phyloP scores from a whole-genome alignment of 1,140 invertebrate genomes.

The Campoletis sonorensis region DNA sequence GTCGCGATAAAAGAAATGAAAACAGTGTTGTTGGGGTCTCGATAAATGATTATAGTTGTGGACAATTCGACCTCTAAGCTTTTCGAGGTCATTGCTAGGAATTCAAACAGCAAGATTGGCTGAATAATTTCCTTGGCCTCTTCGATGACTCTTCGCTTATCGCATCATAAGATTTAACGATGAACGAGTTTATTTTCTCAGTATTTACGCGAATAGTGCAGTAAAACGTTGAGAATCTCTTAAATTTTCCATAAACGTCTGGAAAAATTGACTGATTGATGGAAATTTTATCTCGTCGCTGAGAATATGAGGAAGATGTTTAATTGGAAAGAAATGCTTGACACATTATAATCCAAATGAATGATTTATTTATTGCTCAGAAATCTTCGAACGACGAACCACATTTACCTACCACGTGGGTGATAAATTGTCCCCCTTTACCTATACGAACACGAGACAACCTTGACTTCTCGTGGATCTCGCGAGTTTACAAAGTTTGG shows the following conservation, averaged over 20 bases:
- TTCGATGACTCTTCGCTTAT: neutral
- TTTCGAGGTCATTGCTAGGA: constrained; percentile 15
- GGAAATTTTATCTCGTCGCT: no score
- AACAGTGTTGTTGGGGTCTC: neutral
- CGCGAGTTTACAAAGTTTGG: neutral
- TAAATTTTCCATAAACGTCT: neutral
- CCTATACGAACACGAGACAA: neutral
- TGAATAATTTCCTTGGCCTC: constrained; percentile 8
- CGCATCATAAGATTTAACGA: neutral
- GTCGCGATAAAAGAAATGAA: neutral
- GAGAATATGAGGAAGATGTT: no score
- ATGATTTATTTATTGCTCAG: neutral
- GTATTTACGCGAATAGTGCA: neutral
- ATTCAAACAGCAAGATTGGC: neutral
- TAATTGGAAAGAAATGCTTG: no score
- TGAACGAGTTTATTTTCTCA: neutral
- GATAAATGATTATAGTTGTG: neutral
- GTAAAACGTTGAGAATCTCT: neutral
- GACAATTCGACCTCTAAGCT: neutral
- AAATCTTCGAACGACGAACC: neutral
- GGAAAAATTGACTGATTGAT: neutral
- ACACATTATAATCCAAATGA: no score
- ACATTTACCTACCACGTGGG: neutral
- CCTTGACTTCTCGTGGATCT: neutral
- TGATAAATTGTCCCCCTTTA: neutral